phyloP scores from a whole-genome alignment of 2,113 vertebrate species.

The Megaceryle torquata region DNA sequence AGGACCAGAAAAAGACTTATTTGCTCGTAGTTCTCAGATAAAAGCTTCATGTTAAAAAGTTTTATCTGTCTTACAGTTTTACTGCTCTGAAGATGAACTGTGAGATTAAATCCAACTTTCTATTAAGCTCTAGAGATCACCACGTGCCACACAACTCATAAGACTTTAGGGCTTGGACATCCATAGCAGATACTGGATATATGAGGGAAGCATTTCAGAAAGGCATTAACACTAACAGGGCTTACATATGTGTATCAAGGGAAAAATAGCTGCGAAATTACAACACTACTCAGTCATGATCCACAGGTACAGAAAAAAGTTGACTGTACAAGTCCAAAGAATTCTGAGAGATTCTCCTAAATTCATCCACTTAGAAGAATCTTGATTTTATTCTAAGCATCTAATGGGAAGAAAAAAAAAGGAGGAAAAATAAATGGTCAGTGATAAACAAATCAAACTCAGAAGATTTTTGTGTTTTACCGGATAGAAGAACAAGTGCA shows the following conservation, averaged over 20 bases:
- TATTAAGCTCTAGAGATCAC: slow-evolving; percentile 28
- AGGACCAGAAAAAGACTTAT: neutral
- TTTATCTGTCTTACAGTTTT: slow-evolving; percentile 40
- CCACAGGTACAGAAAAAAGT: neutral
- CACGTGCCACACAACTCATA: neutral
- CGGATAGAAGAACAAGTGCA: neutral
- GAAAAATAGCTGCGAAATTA: slow-evolving; percentile 28
- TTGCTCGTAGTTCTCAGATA: slow-evolving; percentile 4
- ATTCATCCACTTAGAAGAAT: neutral
- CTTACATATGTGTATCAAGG: slow-evolving; percentile 4
- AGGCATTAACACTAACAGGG: slow-evolving; percentile 18
- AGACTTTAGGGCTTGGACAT: neutral
- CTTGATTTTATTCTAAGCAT: neutral
- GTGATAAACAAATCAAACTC: neutral
- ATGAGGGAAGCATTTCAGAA: slow-evolving; percentile 17
- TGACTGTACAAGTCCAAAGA: neutral
- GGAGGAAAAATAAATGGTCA: neutral
- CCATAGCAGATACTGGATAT: neutral
- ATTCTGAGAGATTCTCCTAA: neutral
- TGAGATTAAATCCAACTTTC: slow-evolving; percentile 37
- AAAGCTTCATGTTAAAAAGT: neutral
- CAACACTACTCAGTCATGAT: neutral
- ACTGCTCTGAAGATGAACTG: slow-evolving; percentile 8
- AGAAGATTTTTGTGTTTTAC: neutral
- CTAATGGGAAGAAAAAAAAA: neutral